Percentiles rank a stretch among this genome's conserved stretches.
These are phyloP conservation scores for Telmatochromis brichardi DNA, from an alignment of 2,113 vertebrate species.

Conservation along the genomic window DNA sequence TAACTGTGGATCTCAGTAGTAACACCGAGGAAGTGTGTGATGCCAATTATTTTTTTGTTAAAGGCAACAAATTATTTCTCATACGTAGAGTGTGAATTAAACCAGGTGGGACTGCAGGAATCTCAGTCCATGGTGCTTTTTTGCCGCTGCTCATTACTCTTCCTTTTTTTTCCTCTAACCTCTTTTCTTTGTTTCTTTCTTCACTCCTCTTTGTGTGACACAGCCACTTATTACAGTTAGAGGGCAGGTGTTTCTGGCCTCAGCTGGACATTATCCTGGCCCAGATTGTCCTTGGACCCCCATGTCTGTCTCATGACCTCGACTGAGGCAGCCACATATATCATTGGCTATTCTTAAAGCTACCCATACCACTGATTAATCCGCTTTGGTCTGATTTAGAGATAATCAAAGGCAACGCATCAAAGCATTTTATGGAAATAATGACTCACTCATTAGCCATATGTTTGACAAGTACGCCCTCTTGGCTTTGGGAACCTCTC, in stretches of 20 bases:
- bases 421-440: conserved; percentile 53
- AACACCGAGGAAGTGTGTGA: not conserved
- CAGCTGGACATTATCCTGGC: conserved; percentile 60
- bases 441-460: conserved; percentile 66
- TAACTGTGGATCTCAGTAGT: not conserved
- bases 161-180: not conserved
- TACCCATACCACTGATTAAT: conserved; percentile 34
- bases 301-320: conserved; percentile 43
- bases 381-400: conserved; percentile 44
- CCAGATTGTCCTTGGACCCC: conserved; percentile 67
- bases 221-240: conserved; percentile 39
- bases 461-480: conserved; percentile 64
- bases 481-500: conserved; percentile 41
- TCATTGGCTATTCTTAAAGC: conserved; percentile 42
- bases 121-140: not conserved
- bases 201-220: conserved; percentile 6
- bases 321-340: not conserved
- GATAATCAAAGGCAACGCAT: conserved; percentile 59
- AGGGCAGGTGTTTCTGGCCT: conserved; percentile 51
- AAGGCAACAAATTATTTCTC: not conserved
- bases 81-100: not conserved
- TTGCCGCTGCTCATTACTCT: not conserved
- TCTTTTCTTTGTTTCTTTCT: not conserved
- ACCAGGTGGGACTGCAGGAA: not conserved
- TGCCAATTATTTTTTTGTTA: not conserved